Conservation (phyloP, 2,113 vertebrate species). For the Nestor notabilis region DNA sequence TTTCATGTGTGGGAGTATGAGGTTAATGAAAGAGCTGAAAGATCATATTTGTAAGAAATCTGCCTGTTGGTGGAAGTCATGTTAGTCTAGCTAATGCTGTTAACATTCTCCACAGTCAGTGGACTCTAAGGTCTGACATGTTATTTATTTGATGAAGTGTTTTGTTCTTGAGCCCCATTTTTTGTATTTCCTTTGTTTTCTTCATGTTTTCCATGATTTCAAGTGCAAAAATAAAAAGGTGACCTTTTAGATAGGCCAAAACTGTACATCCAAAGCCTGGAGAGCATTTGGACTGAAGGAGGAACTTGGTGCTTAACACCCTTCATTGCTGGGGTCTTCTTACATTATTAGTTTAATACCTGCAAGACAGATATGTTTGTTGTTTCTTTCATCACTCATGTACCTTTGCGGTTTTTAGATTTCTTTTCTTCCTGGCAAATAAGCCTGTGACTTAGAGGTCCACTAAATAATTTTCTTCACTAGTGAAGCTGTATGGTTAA, state of each 20-base stretch:
- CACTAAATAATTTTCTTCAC: background rate
- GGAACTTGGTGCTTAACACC: background rate
- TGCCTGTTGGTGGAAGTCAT: constrained; percentile 26
- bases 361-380: background rate
- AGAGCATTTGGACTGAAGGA: background rate
- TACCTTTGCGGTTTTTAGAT: background rate
- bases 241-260: background rate
- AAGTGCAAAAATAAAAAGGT: constrained; percentile 11
- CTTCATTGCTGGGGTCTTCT: background rate
- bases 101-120: constrained; percentile 48
- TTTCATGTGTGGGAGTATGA: background rate
- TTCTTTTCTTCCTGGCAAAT: background rate
- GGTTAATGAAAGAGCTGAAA: constrained; percentile 65
- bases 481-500: background rate
- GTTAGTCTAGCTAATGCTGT: background rate
- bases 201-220: background rate
- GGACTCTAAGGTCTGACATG: constrained; percentile 33
- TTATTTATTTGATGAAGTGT: constrained; percentile 72
- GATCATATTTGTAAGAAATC: constrained; percentile 62
- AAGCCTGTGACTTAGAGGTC: background rate
- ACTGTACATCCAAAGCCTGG: background rate
- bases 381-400: background rate
- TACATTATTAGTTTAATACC: background rate
- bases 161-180: constrained; percentile 40
- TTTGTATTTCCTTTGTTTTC: constrained; percentile 30